A percentile compares a stretch with the other conserved stretches of the same genome.
These are phyloP conservation scores for Cheiracanthium punctorium DNA, from an alignment of 2,888 invertebrate species.

Conservation along the genomic window DNA sequence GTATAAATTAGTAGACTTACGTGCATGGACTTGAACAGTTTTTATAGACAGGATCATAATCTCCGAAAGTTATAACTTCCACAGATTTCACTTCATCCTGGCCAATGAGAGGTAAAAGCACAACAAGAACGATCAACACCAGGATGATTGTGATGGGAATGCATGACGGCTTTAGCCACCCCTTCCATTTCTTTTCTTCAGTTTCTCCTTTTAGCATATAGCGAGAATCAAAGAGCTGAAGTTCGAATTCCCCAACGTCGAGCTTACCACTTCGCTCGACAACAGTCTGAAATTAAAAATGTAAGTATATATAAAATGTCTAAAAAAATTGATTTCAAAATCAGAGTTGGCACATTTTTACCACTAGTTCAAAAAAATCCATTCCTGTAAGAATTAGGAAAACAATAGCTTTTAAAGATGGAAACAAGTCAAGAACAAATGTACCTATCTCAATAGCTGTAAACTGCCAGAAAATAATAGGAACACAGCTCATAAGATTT, in stretches of 20 bases:
- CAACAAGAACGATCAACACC: conserved; percentile 86
- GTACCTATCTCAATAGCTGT: too few species aligned
- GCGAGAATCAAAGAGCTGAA: conserved; percentile 83
- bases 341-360: too few species aligned
- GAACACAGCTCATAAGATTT: too few species aligned
- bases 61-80: conserved; percentile 50
- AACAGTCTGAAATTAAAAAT: conserved; percentile 54
- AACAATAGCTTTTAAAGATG: too few species aligned
- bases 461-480: too few species aligned
- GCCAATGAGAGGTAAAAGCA: conserved; percentile 84
- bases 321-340: too few species aligned
- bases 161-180: conserved; percentile 82
- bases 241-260: conserved; percentile 69
- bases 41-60: conserved; percentile 64
- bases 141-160: conserved; percentile 88
- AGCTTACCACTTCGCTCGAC: conserved; percentile 70
- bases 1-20: too few species aligned
- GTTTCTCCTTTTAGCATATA: conserved; percentile 80
- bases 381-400: too few species aligned
- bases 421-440: too few species aligned
- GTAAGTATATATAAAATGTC: too few species aligned
- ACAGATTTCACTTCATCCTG: conserved; percentile 74
- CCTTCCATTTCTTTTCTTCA: conserved; percentile 66
- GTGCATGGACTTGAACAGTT: conserved; percentile 67
- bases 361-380: too few species aligned